Evolutionary conservation across 2,888 invertebrate genomes (phyloP), one percentile per base, ranked within the genome.

Genomic region (Trissoscelio sp.): DNA sequence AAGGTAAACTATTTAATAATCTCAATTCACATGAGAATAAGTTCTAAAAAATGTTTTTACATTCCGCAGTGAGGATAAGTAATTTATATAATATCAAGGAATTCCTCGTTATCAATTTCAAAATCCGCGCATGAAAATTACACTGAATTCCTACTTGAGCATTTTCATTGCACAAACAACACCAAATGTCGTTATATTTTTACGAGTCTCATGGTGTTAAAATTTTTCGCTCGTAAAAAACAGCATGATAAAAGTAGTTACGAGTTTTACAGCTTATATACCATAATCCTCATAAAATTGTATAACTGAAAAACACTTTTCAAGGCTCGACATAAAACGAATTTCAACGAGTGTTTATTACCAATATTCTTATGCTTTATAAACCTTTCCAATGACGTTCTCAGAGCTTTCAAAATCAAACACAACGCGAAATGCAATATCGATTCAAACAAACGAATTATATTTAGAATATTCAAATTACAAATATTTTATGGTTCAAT

Each of bases 211-310:
- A 57, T 28, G 22, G 53, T 55, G 53, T 55, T 55, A 31, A 57
- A 57, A 37, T 57, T 57, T 57, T 20, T 37, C 57, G 37, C 57
- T 57, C 57, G 37, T 57, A 58, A 58, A 58, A 58, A 24, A 18
- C n/a, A n/a, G n/a, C 14, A 14, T 58, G 24, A 24, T 58, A 58
- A 58, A 34, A 39, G 24, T 18, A 42, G 58, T 58, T 42, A 14
- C 12, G 48, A 24, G 24, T 42, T 58, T 22, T 42, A 58, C 58
- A 22, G 12, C 58, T 58, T 42, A 42, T 58, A 58, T 42, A 34
- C 58, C 58, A 58, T 58, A 58, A 42, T 24, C 7, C 12, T 58
- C 58, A 14, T 58, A 39, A 39, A 58, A 58, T 42, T 42, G 39
- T 58, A 42, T 42, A 34, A 42, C 58, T 42, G 39, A 42, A 58